Conservation (phyloP, 2,113 vertebrate species). For the Zosterops pallidus region DNA sequence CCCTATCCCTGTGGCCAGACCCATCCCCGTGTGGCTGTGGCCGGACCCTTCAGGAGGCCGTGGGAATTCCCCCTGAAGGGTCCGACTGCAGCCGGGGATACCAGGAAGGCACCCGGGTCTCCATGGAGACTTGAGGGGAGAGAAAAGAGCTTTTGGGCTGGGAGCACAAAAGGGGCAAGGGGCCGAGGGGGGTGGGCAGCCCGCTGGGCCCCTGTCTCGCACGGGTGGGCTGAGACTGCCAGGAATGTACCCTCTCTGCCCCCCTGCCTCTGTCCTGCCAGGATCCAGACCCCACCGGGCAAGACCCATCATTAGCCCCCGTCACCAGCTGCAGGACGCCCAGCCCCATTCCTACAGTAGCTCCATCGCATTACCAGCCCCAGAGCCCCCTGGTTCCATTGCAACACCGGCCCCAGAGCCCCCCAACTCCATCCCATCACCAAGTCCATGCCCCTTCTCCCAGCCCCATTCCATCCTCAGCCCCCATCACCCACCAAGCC, state of each 20-base stretch:
- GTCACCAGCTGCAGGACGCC: not conserved
- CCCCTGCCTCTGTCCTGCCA: not conserved
- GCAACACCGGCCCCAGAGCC: not conserved
- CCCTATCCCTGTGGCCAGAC: not conserved
- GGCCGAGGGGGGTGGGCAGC: not conserved
- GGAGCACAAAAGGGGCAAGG: slow-evolving; percentile 13
- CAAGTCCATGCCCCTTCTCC: not conserved
- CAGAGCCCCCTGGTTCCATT: too few relatives aligned
- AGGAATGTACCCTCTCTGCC: not conserved
- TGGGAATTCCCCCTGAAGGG: not conserved
- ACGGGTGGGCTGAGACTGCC: not conserved
- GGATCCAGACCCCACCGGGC: not conserved
- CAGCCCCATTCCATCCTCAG: not conserved
- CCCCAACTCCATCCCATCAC: not conserved
- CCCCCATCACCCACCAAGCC: not conserved
- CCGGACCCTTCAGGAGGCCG: fast-evolving
- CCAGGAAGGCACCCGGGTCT: not conserved
- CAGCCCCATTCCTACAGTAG: not conserved
- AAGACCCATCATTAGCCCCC: not conserved
- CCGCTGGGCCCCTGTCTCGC: not conserved
- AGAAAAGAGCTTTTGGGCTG: slow-evolving; percentile 11
- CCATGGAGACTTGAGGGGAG: slow-evolving; percentile 24
- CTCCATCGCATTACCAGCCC: not conserved
- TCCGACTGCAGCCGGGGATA: not conserved
- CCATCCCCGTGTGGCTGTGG: not conserved